phyloP scores from a whole-genome alignment of 2,888 invertebrate genomes.

The Tiliacea aurago region DNA sequence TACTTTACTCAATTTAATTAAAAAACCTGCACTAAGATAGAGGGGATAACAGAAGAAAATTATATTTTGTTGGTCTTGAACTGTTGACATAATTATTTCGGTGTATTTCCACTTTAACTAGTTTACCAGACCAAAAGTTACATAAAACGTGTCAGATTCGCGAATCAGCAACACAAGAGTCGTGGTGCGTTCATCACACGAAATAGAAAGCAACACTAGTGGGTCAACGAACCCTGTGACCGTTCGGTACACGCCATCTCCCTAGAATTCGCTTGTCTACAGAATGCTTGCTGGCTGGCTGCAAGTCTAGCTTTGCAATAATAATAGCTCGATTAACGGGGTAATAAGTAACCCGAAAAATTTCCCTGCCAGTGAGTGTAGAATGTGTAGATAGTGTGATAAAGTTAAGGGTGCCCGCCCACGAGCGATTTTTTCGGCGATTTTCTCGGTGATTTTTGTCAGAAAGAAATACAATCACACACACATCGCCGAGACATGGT shows the following conservation, averaged over 20 bases:
- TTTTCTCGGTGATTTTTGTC: too few species aligned
- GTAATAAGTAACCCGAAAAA: too few species aligned
- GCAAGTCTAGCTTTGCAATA: conserved; percentile 6
- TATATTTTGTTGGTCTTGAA: conserved; percentile 32
- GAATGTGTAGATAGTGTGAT: too few species aligned
- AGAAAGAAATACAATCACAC: too few species aligned
- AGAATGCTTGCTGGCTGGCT: conserved; percentile 34
- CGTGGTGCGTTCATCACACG: conserved; percentile 67
- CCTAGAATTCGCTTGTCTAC: conserved; percentile 53
- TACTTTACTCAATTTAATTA: too few species aligned
- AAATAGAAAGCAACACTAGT: conserved; percentile 82
- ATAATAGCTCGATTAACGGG: too few species aligned
- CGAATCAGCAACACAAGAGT: conserved; percentile 49
- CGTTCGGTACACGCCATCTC: conserved; percentile 64
- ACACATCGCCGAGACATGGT: too few species aligned
- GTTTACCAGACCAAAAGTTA: conserved; percentile 44
- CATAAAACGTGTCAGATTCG: conserved; percentile 48
- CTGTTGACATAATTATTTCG: conserved; percentile 15
- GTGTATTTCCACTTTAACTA: conserved; percentile 17
- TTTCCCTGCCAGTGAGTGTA: too few species aligned
- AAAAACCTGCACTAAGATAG: too few species aligned
- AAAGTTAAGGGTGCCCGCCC: too few species aligned
- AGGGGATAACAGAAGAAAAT: too few species aligned
- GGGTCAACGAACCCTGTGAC: conserved; percentile 76
- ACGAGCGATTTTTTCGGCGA: too few species aligned